Base-by-base conservation (phyloP, 2,888 invertebrate species). In the Drosophila recens region DNA sequence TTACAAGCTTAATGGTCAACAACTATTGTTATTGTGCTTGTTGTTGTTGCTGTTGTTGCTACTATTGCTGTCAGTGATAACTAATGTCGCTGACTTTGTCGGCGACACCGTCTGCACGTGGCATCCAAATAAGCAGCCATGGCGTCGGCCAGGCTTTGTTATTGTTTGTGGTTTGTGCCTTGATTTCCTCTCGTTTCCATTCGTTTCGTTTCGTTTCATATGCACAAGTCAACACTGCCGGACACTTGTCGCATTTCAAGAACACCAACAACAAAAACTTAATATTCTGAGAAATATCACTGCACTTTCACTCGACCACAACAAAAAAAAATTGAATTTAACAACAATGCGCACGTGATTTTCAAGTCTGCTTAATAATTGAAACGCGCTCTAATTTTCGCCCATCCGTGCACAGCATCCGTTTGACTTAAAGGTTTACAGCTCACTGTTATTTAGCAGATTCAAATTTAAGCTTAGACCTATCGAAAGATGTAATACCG, bases 81-180 rank as follows among this genome's bases (percentile, higher is more conserved):
- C 74, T 75, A 73, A 51, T 52, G 72, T 61, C 61, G 73, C 73
- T 72, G 73, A 46, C 43, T 27, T 62, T 72, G 86, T 51, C 70
- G 83, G 82, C 88, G 77, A 67, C 81, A 82, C 89, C 89, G 79
- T 79, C 76, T 82, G 82, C 84, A 89, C 89, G 84, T 87, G 84
- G 87, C 84, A 65, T 48, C 51, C 58, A 58, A 80, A 52, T 53
- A 46, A 51, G 45, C 33, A 66, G 78, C 80, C 78, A 79, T 79
- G 66, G 80, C 68, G 59, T 66, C 65, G 45, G 68, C 68, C 67
- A 68, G 64, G 76, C 76, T 67, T 77, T 80, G 72, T 71, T 71
- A 64, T 57, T 76, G 62, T 75, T 75, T 71, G 45, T 48, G 53
- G 34, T 62, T 11, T 36, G 15, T 30, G 59, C 49, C 17, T 15